Percentiles rank a stretch among this genome's conserved stretches.
These are phyloP conservation scores for Oenanthe melanoleuca DNA, from an alignment of 2,113 vertebrate species.

Conservation along the genomic window DNA sequence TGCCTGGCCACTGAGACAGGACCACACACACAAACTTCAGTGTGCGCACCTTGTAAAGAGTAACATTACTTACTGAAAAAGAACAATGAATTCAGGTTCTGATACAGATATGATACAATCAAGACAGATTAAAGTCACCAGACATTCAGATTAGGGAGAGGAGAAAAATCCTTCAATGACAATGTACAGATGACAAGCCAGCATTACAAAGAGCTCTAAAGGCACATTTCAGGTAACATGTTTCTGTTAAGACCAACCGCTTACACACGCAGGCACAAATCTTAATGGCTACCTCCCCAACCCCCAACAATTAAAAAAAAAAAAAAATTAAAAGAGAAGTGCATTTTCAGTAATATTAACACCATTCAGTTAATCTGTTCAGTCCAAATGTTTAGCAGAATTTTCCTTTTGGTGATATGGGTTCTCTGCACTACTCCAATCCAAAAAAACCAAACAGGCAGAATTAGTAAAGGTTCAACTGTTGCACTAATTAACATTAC, in stretches of 20 bases:
- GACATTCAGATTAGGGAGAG: neutral
- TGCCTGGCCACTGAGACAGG: neutral
- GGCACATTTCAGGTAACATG: slow-evolving; percentile 70
- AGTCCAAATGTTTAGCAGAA: slow-evolving; percentile 72
- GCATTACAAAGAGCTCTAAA: slow-evolving; percentile 69
- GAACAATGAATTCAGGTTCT: neutral
- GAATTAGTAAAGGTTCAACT: slow-evolving; percentile 75
- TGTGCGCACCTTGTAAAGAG: neutral
- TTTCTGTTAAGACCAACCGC: slow-evolving; percentile 70
- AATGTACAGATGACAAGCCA: neutral
- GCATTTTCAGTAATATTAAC: slow-evolving; percentile 73
- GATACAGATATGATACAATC: neutral
- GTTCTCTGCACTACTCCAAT: slow-evolving; percentile 75
- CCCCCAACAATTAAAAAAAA: slow-evolving; percentile 58
- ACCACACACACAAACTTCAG: neutral
- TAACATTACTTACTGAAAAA: neutral
- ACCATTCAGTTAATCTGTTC: slow-evolving; percentile 70
- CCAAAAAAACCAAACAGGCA: slow-evolving; percentile 65
- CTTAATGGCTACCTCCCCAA: slow-evolving; percentile 48
- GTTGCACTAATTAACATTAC: slow-evolving; percentile 78
- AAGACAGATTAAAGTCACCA: slow-evolving; percentile 11
- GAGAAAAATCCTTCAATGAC: neutral
- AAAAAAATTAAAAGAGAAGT: slow-evolving; percentile 66
- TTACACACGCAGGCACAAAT: slow-evolving; percentile 67
- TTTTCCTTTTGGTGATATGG: slow-evolving; percentile 70